Conservation (phyloP, 2,888 invertebrate species). For the Nymphalis polychloros region DNA sequence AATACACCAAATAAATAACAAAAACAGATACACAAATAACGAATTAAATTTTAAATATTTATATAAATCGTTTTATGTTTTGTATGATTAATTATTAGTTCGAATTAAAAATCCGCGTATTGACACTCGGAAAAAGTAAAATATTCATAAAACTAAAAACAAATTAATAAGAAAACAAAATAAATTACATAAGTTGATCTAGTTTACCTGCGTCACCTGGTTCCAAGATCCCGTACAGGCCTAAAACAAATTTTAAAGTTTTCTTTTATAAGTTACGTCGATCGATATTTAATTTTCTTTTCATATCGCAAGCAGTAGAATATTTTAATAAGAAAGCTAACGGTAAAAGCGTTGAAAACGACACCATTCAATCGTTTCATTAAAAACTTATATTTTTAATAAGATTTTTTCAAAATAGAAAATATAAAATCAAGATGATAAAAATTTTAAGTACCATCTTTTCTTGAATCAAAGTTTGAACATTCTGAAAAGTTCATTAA, state of each 20-base stretch:
- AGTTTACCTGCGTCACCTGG: slow-evolving; percentile 67
- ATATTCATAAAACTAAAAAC: not conserved
- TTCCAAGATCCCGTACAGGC: slow-evolving; percentile 71
- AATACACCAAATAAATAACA: no score
- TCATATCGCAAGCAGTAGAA: slow-evolving; percentile 29
- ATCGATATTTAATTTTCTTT: slow-evolving; percentile 52
- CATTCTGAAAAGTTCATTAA: slow-evolving; percentile 22
- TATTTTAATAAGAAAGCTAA: slow-evolving; percentile 8
- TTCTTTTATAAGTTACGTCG: slow-evolving; percentile 62
- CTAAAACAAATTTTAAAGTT: slow-evolving; percentile 75
- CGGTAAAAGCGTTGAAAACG: not conserved
- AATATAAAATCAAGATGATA: not conserved
- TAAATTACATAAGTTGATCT: slow-evolving; percentile 30
- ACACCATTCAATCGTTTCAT: not conserved
- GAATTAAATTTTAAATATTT: no score
- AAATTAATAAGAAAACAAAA: slow-evolving; percentile 9
- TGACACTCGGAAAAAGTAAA: no score
- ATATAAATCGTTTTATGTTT: no score
- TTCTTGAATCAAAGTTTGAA: not conserved
- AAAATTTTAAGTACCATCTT: not conserved
- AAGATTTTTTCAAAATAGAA: not conserved
- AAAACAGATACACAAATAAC: no score
- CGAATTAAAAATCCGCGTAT: no score
- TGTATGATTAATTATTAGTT: no score
- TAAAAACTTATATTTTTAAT: not conserved